phyloP scores from a whole-genome alignment of 1,140 invertebrate genomes.

The Drosophila punjabiensis region DNA sequence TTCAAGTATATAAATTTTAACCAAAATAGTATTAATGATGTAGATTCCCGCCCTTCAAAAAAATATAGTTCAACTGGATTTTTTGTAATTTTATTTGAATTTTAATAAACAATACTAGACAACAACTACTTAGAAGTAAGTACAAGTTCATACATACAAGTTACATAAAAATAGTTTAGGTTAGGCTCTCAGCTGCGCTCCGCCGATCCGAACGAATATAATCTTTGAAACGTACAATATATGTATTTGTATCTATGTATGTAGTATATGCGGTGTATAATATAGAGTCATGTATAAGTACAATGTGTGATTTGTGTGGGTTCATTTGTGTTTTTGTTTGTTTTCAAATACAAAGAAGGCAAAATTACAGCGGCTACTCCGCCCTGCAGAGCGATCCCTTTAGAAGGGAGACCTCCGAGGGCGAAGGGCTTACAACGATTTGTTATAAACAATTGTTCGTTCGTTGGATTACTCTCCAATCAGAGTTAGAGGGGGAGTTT shows the following conservation, averaged over 20 bases:
- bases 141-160: conserved; percentile 72
- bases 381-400: conserved; percentile 57
- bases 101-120: conserved; percentile 83
- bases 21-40: no score
- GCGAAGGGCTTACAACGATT: conserved; percentile 54
- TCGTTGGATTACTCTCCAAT: conserved; percentile 24
- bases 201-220: conserved; percentile 49
- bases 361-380: conserved; percentile 73
- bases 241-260: conserved; percentile 12
- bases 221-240: conserved; percentile 43
- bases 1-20: no score
- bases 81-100: conserved; percentile 69
- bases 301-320: conserved; percentile 52
- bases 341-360: conserved; percentile 64
- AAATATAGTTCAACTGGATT: background rate
- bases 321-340: conserved; percentile 37
- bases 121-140: conserved; percentile 79
- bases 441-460: conserved; percentile 41
- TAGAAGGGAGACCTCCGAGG: conserved; percentile 55
- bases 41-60: background rate
- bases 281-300: conserved; percentile 57
- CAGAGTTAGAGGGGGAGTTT: conserved; percentile 11
- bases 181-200: conserved; percentile 17
- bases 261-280: conserved; percentile 28
- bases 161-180: conserved; percentile 75